Evolutionary conservation across 2,797 vertebrate genomes (phyloP).

Genomic region (Lemur catta): DNA sequence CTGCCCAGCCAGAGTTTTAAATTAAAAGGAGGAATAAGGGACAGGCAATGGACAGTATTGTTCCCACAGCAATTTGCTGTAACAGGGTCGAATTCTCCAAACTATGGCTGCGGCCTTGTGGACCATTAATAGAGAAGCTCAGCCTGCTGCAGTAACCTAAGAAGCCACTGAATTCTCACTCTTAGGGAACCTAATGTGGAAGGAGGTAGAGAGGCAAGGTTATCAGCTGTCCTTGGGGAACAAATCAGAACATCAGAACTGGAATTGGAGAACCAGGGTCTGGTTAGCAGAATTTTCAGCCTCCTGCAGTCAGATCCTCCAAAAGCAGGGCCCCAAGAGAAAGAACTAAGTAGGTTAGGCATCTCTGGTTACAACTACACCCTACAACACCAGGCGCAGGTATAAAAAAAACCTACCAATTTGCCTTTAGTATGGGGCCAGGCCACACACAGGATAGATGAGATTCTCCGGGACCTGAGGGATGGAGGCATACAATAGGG

Average conservation of each 20-base stretch:
- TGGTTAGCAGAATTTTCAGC: constrained; percentile 4
- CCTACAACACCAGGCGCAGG: background rate
- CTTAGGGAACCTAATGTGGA: background rate
- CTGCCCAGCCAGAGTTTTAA: background rate
- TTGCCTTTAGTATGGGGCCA: background rate
- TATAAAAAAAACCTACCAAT: background rate
- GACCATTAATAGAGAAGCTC: background rate
- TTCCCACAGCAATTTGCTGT: no score
- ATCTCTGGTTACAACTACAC: background rate
- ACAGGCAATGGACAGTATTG: background rate
- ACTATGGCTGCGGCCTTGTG: background rate
- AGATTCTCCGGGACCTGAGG: background rate
- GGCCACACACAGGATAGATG: background rate
- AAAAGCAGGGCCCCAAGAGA: background rate
- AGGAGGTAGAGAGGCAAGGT: background rate
- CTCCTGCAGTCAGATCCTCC: constrained; percentile 6
- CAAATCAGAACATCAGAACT: constrained; percentile 32
- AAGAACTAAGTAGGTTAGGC: background rate
- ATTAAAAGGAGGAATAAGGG: background rate
- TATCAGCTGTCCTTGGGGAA: constrained; percentile 16
- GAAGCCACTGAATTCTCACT: constrained; percentile 19
- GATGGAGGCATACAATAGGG: background rate
- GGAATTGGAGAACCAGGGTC: background rate
- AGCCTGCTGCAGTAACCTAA: background rate
- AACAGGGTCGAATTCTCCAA: no score